These are phyloP conservation scores for Cerceris ruficornis DNA, from an alignment of 2,888 invertebrate genomes.

Conservation along the genomic window DNA sequence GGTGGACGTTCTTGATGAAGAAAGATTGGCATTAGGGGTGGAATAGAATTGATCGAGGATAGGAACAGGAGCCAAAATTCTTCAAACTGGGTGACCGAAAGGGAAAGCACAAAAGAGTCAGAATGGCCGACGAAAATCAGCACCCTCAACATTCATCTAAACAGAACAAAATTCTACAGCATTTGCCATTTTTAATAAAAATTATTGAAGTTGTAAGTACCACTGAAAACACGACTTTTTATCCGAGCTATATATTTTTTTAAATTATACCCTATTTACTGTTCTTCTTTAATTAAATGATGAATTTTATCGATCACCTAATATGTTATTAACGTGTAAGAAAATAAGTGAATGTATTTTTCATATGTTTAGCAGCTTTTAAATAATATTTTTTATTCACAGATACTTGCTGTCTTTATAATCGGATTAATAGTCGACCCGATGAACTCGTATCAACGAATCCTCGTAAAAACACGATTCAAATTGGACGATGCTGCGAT, in stretches of 20 bases:
- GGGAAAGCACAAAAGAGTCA: constrained; percentile 82
- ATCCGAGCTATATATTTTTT: background rate
- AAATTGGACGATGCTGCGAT: constrained; percentile 85
- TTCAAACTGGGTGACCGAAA: constrained; percentile 81
- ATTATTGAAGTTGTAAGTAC: constrained; percentile 85
- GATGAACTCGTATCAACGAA: constrained; percentile 80
- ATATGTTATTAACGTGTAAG: no score
- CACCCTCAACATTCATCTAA: constrained; percentile 83
- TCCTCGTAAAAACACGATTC: constrained; percentile 81
- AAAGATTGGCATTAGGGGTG: constrained; percentile 15
- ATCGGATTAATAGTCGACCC: constrained; percentile 87
- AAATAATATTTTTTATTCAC: constrained; percentile 49
- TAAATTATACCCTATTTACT: background rate
- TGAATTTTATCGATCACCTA: no score
- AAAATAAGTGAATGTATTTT: no score
- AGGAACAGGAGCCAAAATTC: constrained; percentile 52
- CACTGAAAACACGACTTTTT: no score
- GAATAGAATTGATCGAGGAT: constrained; percentile 46
- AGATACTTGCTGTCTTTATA: constrained; percentile 85
- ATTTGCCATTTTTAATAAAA: constrained; percentile 84
- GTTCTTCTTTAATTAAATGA: no score
- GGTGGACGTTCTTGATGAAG: constrained; percentile 44
- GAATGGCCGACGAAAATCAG: constrained; percentile 86
- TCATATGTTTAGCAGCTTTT: no score
- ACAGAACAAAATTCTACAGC: constrained; percentile 79